phyloP scores from a whole-genome alignment of 2,797 vertebrate genomes.

The Calcarius lapponicus region DNA sequence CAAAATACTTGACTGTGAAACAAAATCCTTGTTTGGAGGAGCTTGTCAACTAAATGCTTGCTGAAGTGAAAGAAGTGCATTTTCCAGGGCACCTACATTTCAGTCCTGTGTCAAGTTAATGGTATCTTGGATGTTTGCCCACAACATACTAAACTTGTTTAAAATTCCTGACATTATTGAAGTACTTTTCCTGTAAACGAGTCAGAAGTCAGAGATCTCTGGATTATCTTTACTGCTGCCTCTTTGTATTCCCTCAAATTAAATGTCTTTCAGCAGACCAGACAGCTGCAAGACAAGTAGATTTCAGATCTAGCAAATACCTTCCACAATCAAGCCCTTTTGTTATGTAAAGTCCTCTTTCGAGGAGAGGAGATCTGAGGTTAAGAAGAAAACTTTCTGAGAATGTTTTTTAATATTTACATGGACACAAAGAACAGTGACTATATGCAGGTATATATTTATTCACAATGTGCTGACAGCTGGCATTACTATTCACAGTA shows the following conservation, averaged over 20 bases:
- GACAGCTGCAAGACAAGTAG: background rate
- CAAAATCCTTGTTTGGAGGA: conserved; percentile 23
- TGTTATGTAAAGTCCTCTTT: background rate
- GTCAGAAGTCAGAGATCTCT: background rate
- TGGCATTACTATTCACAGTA: background rate
- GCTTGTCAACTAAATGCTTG: background rate
- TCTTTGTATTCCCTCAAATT: background rate
- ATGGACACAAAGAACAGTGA: background rate
- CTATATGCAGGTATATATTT: background rate
- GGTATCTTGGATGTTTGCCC: conserved; percentile 24
- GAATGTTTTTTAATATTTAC: background rate
- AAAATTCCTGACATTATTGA: conserved; percentile 42
- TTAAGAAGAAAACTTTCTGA: background rate
- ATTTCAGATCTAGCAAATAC: background rate
- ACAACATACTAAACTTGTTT: background rate
- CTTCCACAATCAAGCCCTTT: background rate
- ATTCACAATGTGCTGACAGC: background rate
- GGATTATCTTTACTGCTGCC: background rate
- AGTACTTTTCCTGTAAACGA: background rate
- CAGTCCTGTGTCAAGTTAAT: background rate
- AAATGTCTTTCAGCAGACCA: background rate
- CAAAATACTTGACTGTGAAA: conserved; percentile 31
- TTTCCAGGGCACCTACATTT: conserved; percentile 33
- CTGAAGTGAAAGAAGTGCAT: conserved; percentile 7
- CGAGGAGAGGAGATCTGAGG: background rate